Conservation (phyloP, 2,113 vertebrate species). For the Henicopernis longicauda region DNA sequence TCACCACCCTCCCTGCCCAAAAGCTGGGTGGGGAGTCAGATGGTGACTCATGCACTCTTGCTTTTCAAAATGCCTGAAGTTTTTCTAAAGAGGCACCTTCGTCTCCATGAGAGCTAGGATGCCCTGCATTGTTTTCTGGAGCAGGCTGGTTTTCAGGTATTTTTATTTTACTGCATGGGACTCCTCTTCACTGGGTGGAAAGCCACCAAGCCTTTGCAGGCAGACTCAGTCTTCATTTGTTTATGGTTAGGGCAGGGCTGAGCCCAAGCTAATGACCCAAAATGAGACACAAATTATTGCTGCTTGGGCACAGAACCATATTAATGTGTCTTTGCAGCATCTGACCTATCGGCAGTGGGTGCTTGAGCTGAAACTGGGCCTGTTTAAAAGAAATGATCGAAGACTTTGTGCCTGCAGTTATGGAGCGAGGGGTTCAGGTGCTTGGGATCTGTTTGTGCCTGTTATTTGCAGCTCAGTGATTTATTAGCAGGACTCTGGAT, state of each 20-base stretch:
- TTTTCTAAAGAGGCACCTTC: not conserved
- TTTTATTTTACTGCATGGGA: not conserved
- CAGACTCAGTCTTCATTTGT: not conserved
- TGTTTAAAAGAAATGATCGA: not conserved
- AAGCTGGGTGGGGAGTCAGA: not conserved
- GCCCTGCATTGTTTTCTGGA: not conserved
- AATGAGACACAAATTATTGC: not conserved
- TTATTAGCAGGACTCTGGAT: slow-evolving; percentile 6
- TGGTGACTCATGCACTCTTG: not conserved
- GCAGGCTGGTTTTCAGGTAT: not conserved
- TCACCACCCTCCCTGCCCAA: not conserved
- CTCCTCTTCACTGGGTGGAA: not conserved
- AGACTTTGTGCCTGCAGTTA: not conserved
- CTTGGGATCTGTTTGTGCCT: slow-evolving; percentile 18
- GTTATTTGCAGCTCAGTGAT: not conserved
- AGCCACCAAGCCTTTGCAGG: not conserved
- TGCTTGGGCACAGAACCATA: not conserved
- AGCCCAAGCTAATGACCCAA: not conserved
- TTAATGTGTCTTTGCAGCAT: not conserved
- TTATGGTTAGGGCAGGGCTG: not conserved
- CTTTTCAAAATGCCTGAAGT: not conserved
- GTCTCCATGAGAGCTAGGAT: not conserved
- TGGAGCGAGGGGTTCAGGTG: not conserved
- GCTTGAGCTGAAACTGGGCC: not conserved
- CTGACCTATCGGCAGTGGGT: not conserved